Percentiles rank a stretch among this genome's conserved stretches.
These are phyloP conservation scores for Epinephelus cyanopodus DNA, from an alignment of 2,113 vertebrate species.

Conservation along the genomic window DNA sequence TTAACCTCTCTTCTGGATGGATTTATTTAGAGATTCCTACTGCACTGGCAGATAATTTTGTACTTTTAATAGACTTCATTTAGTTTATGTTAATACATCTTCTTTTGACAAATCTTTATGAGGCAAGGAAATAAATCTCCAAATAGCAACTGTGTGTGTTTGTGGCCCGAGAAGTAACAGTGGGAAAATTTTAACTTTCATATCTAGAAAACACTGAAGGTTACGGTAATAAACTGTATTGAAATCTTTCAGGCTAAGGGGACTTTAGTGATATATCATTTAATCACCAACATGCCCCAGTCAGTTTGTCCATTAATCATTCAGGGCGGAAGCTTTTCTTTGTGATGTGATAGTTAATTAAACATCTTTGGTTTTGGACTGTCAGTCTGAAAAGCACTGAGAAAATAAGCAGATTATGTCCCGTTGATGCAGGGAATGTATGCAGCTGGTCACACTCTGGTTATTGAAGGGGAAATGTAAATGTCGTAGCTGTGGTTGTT, in stretches of 20 bases:
- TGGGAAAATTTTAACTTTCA: neutral
- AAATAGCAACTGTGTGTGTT: neutral
- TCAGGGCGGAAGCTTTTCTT: too few relatives aligned
- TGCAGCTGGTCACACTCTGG: too few relatives aligned
- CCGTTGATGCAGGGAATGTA: too few relatives aligned
- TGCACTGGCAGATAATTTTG: neutral
- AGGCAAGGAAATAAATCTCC: neutral
- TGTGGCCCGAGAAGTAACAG: too few relatives aligned
- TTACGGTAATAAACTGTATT: neutral
- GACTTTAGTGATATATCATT: neutral
- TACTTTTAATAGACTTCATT: neutral
- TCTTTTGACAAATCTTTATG: neutral
- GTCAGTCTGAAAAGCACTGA: too few relatives aligned
- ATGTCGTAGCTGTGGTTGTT: too few relatives aligned
- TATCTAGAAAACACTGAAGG: neutral
- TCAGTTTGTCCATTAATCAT: neutral
- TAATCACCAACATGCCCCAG: neutral
- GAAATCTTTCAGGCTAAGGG: neutral
- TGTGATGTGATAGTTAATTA: too few relatives aligned
- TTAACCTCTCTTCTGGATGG: slow-evolving; percentile 8
- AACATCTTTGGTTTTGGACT: too few relatives aligned
- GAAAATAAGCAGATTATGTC: too few relatives aligned
- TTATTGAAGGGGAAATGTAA: too few relatives aligned
- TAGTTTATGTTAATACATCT: neutral
- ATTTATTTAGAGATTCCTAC: neutral